phyloP scores from a whole-genome alignment of 2,888 invertebrate species.

The Heliconius ismenius region DNA sequence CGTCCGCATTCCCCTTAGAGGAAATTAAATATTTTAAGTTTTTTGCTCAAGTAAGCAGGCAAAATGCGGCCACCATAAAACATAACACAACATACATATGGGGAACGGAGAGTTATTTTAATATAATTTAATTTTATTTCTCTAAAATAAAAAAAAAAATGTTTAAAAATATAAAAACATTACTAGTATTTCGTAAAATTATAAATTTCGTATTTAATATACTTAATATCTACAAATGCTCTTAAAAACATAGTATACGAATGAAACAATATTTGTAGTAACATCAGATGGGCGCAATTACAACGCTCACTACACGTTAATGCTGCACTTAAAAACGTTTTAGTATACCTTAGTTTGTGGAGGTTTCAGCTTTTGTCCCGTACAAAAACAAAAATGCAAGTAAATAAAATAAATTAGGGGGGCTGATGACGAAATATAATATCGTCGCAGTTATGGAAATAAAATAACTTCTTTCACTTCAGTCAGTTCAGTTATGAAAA shows the following conservation, averaged over 20 bases:
- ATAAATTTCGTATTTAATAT: not conserved
- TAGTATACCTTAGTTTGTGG: constrained; percentile 57
- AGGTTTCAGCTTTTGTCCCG: constrained; percentile 51
- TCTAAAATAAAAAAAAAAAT: too few species aligned
- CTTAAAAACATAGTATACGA: constrained; percentile 38
- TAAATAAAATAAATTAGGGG: constrained; percentile 39
- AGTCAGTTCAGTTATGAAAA: too few species aligned
- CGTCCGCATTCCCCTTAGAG: too few species aligned
- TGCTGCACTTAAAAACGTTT: constrained; percentile 71
- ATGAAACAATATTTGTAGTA: constrained; percentile 55
- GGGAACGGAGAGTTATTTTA: too few species aligned
- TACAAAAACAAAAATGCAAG: constrained; percentile 45
- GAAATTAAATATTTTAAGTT: not conserved
- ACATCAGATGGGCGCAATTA: constrained; percentile 66
- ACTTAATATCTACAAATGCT: constrained; percentile 32
- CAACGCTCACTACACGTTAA: constrained; percentile 50
- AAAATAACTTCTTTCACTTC: too few species aligned
- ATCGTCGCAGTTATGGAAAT: not conserved
- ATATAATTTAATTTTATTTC: not conserved
- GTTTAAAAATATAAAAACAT: not conserved
- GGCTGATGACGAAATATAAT: not conserved
- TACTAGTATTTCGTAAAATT: not conserved
- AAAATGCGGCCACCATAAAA: too few species aligned
- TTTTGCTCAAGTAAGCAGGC: too few species aligned
- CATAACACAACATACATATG: too few species aligned